Conservation (phyloP, 1,140 invertebrate species). For the Caenorhabditis latens region DNA sequence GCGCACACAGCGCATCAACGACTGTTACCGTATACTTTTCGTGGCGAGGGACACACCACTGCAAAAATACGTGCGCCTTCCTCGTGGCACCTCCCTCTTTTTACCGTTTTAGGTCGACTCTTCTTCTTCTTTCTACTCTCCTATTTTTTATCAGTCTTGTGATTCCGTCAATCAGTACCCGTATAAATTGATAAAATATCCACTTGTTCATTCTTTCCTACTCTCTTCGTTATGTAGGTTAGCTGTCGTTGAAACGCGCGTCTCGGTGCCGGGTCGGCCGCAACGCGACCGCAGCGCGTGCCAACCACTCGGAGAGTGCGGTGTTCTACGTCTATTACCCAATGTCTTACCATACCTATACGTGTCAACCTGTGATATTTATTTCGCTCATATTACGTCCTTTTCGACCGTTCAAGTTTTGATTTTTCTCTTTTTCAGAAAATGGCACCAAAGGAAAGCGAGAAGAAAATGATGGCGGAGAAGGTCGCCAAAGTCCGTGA, state of each 20-base stretch:
- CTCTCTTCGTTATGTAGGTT: constrained; percentile 42
- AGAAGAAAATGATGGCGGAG: constrained; percentile 74
- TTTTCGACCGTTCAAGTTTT: no score
- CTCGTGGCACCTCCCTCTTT: constrained; percentile 24
- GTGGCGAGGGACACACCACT: constrained; percentile 27
- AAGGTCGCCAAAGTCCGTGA: constrained; percentile 74
- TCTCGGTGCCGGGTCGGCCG: constrained; percentile 47
- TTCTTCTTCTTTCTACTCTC: not conserved
- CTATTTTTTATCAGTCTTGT: constrained; percentile 3
- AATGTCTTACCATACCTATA: constrained; percentile 9
- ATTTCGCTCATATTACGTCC: not conserved
- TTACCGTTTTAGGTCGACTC: not conserved
- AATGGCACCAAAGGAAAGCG: constrained; percentile 66
- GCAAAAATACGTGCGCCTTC: constrained; percentile 32
- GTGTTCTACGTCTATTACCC: constrained; percentile 36
- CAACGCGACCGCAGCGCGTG: constrained; percentile 59
- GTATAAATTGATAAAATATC: constrained; percentile 55
- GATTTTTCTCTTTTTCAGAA: not conserved
- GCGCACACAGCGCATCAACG: not conserved
- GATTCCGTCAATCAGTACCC: constrained; percentile 35
- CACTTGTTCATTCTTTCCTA: not conserved
- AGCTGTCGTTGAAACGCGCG: constrained; percentile 27
- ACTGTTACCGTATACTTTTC: constrained; percentile 44
- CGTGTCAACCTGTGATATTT: not conserved
- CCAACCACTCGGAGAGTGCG: constrained; percentile 48